Base-by-base conservation (phyloP, 2,888 invertebrate genomes). In the Brachyopa scutellaris region DNA sequence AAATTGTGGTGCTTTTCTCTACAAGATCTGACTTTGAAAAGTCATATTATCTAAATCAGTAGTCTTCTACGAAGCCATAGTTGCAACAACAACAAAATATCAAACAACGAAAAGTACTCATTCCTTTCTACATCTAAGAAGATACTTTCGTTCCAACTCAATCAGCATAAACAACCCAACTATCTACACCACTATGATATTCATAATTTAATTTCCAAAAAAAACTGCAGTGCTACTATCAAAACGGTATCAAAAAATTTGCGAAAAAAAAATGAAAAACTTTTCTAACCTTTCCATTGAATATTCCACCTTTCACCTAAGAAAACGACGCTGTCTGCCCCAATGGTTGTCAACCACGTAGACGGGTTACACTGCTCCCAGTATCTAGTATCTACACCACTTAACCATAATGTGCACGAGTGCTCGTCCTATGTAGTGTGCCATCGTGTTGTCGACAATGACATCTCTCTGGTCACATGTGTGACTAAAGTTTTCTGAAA, bases 401-500 rank as follows among this genome's bases (percentile, higher is more conserved):
- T n/a, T n/a, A n/a, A n/a, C n/a, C n/a, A n/a, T n/a, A n/a, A n/a
- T n/a, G n/a, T n/a, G n/a, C n/a, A n/a, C n/a, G n/a, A n/a, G n/a
- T n/a, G n/a, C n/a, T n/a, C n/a, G n/a, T n/a, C n/a, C n/a, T n/a
- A n/a, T 17, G 17, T 47, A 47, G 47, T 36, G 47, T 36, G 33
- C 17, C 7, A 9, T 47, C 49, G 21, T 36, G 17, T 33, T 47
- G 31, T 21, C 13, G 72, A 66, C 53, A 73, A 78, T 74, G 79
- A 79, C n/a, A n/a, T n/a, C 53, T 69, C 80, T 33, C 8, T 40
- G 70, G 82, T 66, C 82, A 77, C 82, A 82, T 82, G 77, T 82
- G 82, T 66, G 51, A 31, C 67, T 79, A 79, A 67, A 79, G 77
- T 77, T 82, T 82, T 77, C 53, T 61, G 36, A 82, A 82, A 82